A percentile compares a stretch with the other conserved stretches of the same genome.
Evolutionary conservation across 2,888 invertebrate species (phyloP).

Genomic region (Strigamia maritima): DNA sequence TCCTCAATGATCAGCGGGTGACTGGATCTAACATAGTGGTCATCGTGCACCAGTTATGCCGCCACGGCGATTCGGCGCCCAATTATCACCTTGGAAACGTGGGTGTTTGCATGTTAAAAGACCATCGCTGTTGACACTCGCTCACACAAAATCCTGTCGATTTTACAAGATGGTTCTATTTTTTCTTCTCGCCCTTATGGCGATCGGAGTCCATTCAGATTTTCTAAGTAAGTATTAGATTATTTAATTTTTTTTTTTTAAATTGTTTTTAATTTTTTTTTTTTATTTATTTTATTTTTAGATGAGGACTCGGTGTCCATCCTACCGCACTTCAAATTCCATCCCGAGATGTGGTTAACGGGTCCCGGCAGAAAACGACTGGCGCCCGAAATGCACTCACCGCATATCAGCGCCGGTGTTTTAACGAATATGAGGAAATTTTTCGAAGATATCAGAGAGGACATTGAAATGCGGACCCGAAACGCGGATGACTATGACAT

Average conservation of each 20-base stretch:
- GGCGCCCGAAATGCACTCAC: background rate
- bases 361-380: background rate
- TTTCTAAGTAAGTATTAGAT: background rate
- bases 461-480: background rate
- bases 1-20: too few relatives aligned
- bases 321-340: too few relatives aligned
- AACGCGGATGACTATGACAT: background rate
- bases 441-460: background rate
- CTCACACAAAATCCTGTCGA: background rate
- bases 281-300: background rate
- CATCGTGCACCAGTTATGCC: background rate
- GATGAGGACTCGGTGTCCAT: background rate
- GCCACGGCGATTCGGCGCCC: background rate
- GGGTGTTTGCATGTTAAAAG: background rate
- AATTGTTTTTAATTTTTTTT: background rate
- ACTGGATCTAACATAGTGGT: background rate
- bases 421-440: conserved; percentile 4
- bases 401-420: background rate
- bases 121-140: background rate
- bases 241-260: background rate
- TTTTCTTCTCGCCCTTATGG: background rate
- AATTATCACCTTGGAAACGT: background rate
- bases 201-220: background rate
- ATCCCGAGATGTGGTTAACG: background rate
- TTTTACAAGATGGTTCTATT: background rate